Evolutionary conservation across 2,113 vertebrate species (phyloP), one percentile per base, ranked within the genome.

Genomic region (Mustelus asterias): DNA sequence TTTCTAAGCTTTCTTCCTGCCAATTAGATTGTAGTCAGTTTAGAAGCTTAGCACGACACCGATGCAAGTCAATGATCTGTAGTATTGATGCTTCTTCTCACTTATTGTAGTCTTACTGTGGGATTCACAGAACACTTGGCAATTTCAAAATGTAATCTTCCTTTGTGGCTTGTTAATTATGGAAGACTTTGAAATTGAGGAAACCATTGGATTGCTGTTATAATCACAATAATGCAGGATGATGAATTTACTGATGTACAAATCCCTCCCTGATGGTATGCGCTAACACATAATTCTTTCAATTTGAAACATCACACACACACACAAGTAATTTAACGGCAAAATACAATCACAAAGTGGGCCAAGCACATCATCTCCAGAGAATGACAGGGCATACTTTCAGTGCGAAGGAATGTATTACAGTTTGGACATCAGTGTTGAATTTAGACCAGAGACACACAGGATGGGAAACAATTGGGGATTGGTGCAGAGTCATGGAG

Each of bases 71-170:
- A 90, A 33, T 60, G 10, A 29, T 60, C 88, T 33, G 54, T 89
- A 26, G 48, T 58, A 89, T 60, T 89, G 86, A 89, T 33, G 26
- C 60, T 90, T 48, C 26, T 60, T 90, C 54, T 90, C 88, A 90
- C 88, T 90, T 90, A 90, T 60, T 90, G 88, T 90, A 13, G 29
- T 60, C 88, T 33, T 90, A 33, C 88, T 60, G 54, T 90, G 88
- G 48, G 88, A 90, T 90, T 90, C 88, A 90, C 88, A 90, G 88
- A 90, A 14, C 88, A 58, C 48, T 58, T 60, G 54, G 54, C 88
- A 90, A 60, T 60, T 90, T 33, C 58, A 88, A 60, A 90, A 90
- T 58, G 11, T 48, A 60, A 60, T 90, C 54, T 90, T 90, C 88
- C 88, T 58, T 33, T 54, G 88, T 60, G 88, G 10, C 48, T 33